phyloP scores from a whole-genome alignment of 1,140 invertebrate genomes.

The Orius laevigatus region DNA sequence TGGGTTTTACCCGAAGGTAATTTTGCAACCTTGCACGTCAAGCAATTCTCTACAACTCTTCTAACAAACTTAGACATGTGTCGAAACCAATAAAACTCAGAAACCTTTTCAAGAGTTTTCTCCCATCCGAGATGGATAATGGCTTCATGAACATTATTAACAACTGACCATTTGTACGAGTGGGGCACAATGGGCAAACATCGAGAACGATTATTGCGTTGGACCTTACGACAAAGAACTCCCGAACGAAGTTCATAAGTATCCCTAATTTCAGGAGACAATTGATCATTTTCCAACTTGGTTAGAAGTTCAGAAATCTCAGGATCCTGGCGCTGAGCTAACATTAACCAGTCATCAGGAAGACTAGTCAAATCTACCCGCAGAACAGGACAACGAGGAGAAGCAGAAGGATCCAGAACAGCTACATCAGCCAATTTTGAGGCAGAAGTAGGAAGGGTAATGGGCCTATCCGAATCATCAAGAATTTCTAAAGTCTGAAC shows the following conservation, averaged over 20 bases:
- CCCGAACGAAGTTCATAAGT: slow-evolving; percentile 20
- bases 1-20: slow-evolving; percentile 5
- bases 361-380: slow-evolving; percentile 12
- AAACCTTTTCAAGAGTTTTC: slow-evolving; percentile 4
- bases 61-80: slow-evolving; percentile 9
- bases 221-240: slow-evolving; percentile 21
- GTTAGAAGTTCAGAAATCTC: slow-evolving; percentile 16
- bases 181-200: slow-evolving; percentile 24
- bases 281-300: slow-evolving; percentile 10
- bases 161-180: slow-evolving; percentile 22
- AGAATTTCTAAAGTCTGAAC: slow-evolving; percentile 25
- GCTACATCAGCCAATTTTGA: no score
- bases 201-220: slow-evolving; percentile 17
- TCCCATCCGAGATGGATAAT: not conserved
- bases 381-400: not conserved
- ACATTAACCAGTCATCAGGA: slow-evolving; percentile 18
- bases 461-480: no score
- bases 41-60: slow-evolving; percentile 10
- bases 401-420: not conserved
- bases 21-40: slow-evolving; percentile 8
- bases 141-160: slow-evolving; percentile 24
- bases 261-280: slow-evolving; percentile 18
- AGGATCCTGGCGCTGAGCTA: slow-evolving; percentile 18
- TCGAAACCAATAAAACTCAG: slow-evolving; percentile 7
- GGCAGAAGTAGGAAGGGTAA: no score